Evolutionary conservation across 2,888 invertebrate species (phyloP).

Genomic region (Euspilapteryx auroguttella): DNA sequence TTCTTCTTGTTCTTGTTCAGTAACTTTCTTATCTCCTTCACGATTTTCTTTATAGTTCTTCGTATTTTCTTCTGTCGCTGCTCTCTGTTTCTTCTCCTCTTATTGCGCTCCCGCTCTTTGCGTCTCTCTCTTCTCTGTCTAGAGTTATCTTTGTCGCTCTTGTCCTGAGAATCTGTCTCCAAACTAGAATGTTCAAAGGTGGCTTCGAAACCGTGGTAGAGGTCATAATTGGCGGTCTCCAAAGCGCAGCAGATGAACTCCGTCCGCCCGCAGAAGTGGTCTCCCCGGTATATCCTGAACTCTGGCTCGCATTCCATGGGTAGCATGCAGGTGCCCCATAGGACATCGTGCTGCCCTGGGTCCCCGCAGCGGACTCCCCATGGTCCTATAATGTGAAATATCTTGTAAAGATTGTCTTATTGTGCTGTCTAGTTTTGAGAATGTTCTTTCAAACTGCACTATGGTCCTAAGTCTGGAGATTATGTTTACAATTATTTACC

Average conservation of each 20-base stretch:
- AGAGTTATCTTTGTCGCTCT: constrained; percentile 12
- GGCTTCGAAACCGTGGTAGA: constrained; percentile 34
- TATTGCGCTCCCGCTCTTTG: constrained; percentile 11
- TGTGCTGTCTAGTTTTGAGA: no score
- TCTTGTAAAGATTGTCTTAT: no score
- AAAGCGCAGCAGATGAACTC: constrained; percentile 35
- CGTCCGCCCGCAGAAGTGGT: constrained; percentile 33
- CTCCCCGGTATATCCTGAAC: constrained; percentile 37
- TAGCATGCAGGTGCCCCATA: constrained; percentile 40
- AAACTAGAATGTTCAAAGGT: constrained; percentile 29
- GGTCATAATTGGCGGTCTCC: constrained; percentile 28
- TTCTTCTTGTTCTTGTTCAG: constrained; percentile 25
- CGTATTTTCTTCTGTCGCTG: constrained; percentile 27
- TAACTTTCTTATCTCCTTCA: constrained; percentile 26
- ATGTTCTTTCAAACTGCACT: background rate
- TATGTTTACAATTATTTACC: no score
- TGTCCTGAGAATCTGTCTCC: constrained; percentile 25
- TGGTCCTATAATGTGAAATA: constrained; percentile 20
- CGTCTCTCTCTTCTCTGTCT: constrained; percentile 12
- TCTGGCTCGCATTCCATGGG: constrained; percentile 33
- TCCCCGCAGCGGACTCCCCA: constrained; percentile 47
- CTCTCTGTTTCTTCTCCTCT: constrained; percentile 15
- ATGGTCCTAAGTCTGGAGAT: no score
- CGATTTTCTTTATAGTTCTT: constrained; percentile 22
- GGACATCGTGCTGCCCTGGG: constrained; percentile 39